phyloP scores from a whole-genome alignment of 2,888 invertebrate species.

The Drosophila leonis region DNA sequence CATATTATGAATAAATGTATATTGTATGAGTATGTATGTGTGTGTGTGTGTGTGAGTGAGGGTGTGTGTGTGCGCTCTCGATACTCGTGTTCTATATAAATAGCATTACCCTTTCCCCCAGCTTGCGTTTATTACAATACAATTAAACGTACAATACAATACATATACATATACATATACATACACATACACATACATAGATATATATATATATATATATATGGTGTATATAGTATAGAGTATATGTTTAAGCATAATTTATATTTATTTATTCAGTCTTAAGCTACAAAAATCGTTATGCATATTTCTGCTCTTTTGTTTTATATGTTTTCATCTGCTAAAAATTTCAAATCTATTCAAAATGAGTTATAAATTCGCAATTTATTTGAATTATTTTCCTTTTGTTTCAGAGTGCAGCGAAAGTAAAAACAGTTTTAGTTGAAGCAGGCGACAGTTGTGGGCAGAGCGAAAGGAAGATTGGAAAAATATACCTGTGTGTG shows the following conservation, averaged over 20 bases:
- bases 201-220: slow-evolving; percentile 20
- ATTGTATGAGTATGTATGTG: slow-evolving; percentile 8
- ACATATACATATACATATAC: slow-evolving; percentile 19
- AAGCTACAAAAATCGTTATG: slow-evolving; percentile 80
- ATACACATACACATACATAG: slow-evolving; percentile 24
- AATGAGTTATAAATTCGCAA: slow-evolving; percentile 76
- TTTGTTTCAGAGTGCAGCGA: slow-evolving; percentile 46
- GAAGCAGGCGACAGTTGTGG: slow-evolving; percentile 45
- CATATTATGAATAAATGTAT: slow-evolving; percentile 26
- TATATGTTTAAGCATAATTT: slow-evolving; percentile 72
- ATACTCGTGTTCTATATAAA: slow-evolving; percentile 57
- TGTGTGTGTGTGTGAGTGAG: slow-evolving; percentile 17
- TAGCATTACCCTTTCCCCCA: slow-evolving; percentile 76
- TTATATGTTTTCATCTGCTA: slow-evolving; percentile 32
- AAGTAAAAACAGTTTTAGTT: slow-evolving; percentile 34
- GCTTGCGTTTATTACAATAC: slow-evolving; percentile 75
- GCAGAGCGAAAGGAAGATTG: slow-evolving; percentile 20
- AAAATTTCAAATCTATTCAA: slow-evolving; percentile 70
- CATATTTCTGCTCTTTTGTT: slow-evolving; percentile 64
- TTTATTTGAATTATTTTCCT: slow-evolving; percentile 43
- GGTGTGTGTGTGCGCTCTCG: slow-evolving; percentile 27
- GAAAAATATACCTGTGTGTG: neutral
- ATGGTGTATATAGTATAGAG: slow-evolving; percentile 33
- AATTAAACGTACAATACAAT: slow-evolving; percentile 64
- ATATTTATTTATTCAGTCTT: slow-evolving; percentile 80